phyloP scores from a whole-genome alignment of 2,797 vertebrate species.

The Euthynnus affinis region DNA sequence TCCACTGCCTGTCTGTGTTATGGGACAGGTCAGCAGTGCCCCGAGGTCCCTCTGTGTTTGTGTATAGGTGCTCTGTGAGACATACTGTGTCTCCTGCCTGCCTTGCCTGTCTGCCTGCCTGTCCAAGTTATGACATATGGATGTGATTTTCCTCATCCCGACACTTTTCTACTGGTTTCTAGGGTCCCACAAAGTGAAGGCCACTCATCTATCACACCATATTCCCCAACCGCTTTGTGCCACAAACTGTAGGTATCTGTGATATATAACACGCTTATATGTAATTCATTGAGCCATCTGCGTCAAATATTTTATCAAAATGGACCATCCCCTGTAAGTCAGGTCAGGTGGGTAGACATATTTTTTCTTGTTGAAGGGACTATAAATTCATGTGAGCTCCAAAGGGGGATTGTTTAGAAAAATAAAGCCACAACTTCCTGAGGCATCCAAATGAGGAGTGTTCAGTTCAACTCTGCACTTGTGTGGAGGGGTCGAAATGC shows the following conservation, averaged over 20 bases:
- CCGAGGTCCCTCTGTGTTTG: constrained; percentile 47
- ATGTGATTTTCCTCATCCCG: constrained; percentile 81
- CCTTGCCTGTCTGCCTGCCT: constrained; percentile 44
- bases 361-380: constrained; percentile 28
- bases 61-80: constrained; percentile 50
- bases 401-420: constrained; percentile 63
- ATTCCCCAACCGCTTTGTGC: constrained; percentile 32
- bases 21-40: constrained; percentile 42
- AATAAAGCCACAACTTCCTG: constrained; percentile 67
- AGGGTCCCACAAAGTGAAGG: constrained; percentile 63
- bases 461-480: constrained; percentile 32
- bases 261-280: constrained; percentile 27
- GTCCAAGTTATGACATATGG: constrained; percentile 81
- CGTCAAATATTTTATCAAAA: constrained; percentile 52
- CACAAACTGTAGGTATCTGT: constrained; percentile 41
- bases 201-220: constrained; percentile 63
- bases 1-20: constrained; percentile 30
- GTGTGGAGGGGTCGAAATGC: constrained; percentile 39
- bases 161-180: constrained; percentile 72
- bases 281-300: constrained; percentile 32
- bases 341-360: constrained; percentile 30
- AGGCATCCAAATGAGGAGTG: constrained; percentile 51
- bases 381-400: constrained; percentile 55
- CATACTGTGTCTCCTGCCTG: constrained; percentile 41
- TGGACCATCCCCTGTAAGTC: constrained; percentile 7